phyloP scores from a whole-genome alignment of 2,888 invertebrate species.

The Aporophyla nigra region DNA sequence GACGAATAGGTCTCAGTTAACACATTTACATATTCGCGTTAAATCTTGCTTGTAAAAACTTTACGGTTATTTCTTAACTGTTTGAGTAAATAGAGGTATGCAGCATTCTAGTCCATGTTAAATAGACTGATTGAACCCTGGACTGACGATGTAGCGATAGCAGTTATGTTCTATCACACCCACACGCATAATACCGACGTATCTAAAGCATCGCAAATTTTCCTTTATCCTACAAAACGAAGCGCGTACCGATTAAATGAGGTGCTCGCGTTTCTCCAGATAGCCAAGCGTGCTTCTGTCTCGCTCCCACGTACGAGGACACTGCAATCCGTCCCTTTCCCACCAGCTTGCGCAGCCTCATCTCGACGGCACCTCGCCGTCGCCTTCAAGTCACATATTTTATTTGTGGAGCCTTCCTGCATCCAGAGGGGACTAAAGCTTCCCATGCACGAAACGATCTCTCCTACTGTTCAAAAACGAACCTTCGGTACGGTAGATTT shows the following conservation, averaged over 20 bases:
- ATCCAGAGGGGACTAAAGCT: conserved; percentile 87
- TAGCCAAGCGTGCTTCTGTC: conserved; percentile 83
- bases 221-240: conserved; percentile 88
- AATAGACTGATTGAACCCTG: conserved; percentile 52
- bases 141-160: conserved; percentile 54
- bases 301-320: conserved; percentile 71
- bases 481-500: conserved; percentile 61
- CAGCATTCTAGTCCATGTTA: conserved; percentile 24
- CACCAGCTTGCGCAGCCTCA: conserved; percentile 86
- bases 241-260: conserved; percentile 91
- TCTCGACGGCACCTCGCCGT: conserved; percentile 89
- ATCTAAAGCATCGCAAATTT: conserved; percentile 85
- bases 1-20: conserved; percentile 34
- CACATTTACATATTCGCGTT: conserved; percentile 52
- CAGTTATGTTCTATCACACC: conserved; percentile 63
- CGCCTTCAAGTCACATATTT: conserved; percentile 91
- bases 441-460: conserved; percentile 80
- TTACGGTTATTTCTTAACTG: conserved; percentile 53
- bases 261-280: conserved; percentile 91
- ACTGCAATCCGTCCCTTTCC: conserved; percentile 74
- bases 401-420: conserved; percentile 90
- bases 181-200: conserved; percentile 69
- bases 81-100: conserved; percentile 38
- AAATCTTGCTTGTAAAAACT: conserved; percentile 41
- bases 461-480: conserved; percentile 66